Base-by-base conservation (phyloP, 2,113 vertebrate species). In the Toxotes jaculatrix region DNA sequence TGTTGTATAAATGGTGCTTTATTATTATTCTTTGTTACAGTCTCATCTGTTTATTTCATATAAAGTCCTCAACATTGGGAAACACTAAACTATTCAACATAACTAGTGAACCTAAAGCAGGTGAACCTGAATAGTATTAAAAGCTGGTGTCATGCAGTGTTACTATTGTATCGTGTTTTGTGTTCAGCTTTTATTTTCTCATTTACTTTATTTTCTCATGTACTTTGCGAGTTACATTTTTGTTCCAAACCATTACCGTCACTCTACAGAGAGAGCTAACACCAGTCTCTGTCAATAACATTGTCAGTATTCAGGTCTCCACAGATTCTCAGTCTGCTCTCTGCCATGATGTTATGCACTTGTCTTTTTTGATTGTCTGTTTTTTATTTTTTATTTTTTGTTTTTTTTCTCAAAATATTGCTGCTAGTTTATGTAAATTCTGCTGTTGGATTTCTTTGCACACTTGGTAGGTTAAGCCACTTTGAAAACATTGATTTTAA, bases 401-500 rank as follows among this genome's bases (percentile, higher is more conserved):
- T 47, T 9, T 67, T 31, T 23, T 31, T 27, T 23, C 13, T 23
- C 55, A 9, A 62, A 74, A 69, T 62, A 65, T 23, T 63, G 49
- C 21, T 56, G 66, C n/a, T 66, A 38, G 16, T 77, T 43, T 55
- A 32, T 66, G 55, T 19, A 27, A 42, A 61, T 51, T 49, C 1
- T 49, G 47, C 43, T 17, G n/a, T 55, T 34, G 4, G n/a, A 55
- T 61, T 70, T 69, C 49, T 55, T 69, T 47, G 49, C 61, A 64
- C 71, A 65, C 51, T 42, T 21, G 23, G 45, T 34, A 67, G 71
- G 55, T 79, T 86, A 49, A 80, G 73, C 67, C 70, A 60, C 27
- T 67, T 62, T 82, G 36, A 80, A 80, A 85, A 77, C 62, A 81
- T 67, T 1, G 0, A 42, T 66, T 81, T 74, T 66, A 49, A 77